Conservation (phyloP, 2,888 invertebrate species). For the Agriopis aurantiaria region DNA sequence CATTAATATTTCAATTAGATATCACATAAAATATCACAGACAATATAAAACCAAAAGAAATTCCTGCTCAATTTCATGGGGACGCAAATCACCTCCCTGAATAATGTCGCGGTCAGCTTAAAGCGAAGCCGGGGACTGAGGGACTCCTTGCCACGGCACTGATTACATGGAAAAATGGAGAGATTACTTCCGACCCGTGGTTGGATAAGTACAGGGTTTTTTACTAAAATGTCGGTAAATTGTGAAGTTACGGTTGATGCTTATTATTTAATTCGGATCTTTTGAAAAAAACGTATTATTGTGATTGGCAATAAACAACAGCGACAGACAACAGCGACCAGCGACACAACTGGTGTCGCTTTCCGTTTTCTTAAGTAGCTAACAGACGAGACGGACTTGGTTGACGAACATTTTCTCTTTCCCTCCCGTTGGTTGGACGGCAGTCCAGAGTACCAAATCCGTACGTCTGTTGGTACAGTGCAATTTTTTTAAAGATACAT, state of each 20-base stretch:
- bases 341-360: too few relatives aligned
- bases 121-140: slow-evolving; percentile 11
- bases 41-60: slow-evolving; percentile 4
- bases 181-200: slow-evolving; percentile 14
- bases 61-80: slow-evolving; percentile 13
- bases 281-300: not conserved
- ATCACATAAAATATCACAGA: not conserved
- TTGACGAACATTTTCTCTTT: too few relatives aligned
- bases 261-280: not conserved
- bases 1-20: not conserved
- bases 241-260: not conserved
- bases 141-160: slow-evolving; percentile 13
- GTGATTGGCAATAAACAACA: not conserved
- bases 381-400: too few relatives aligned
- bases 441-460: too few relatives aligned
- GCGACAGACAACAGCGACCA: too few relatives aligned
- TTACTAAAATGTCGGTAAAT: slow-evolving; percentile 6
- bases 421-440: too few relatives aligned
- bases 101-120: slow-evolving; percentile 23
- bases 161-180: slow-evolving; percentile 18
- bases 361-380: too few relatives aligned
- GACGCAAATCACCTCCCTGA: slow-evolving; percentile 19
- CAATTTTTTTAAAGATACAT: too few relatives aligned
- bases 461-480: too few relatives aligned
- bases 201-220: slow-evolving; percentile 4